Evolutionary conservation across 2,888 invertebrate species (phyloP).

Genomic region (Marronus borbonicus): DNA sequence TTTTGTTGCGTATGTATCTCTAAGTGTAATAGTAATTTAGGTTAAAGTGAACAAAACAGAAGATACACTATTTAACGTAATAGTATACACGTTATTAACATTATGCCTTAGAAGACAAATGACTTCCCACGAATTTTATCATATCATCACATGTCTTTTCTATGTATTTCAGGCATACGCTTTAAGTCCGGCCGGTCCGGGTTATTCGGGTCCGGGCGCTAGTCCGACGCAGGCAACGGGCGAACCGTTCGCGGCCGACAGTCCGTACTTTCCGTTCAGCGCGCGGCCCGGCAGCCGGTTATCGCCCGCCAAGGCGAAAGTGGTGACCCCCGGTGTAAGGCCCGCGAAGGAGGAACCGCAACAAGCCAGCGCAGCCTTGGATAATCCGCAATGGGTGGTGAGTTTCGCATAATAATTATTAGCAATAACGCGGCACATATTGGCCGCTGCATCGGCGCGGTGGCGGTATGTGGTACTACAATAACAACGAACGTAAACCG

Average conservation of each 20-base stretch:
- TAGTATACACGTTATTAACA: too few relatives aligned
- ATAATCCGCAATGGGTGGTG: conserved; percentile 67
- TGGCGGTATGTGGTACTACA: not conserved
- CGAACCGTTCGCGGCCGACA: conserved; percentile 76
- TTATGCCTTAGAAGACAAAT: not conserved
- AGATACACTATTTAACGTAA: too few relatives aligned
- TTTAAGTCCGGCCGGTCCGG: conserved; percentile 69
- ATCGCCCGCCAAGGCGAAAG: conserved; percentile 69
- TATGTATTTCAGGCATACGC: conserved; percentile 68
- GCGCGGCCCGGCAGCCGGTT: conserved; percentile 70
- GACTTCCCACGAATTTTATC: too few relatives aligned
- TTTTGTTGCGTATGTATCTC: too few relatives aligned
- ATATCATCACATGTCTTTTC: conserved; percentile 29
- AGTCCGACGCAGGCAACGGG: conserved; percentile 72
- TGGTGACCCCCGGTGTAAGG: conserved; percentile 63
- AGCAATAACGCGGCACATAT: not conserved
- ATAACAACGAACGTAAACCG: conserved; percentile 12
- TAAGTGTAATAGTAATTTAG: too few relatives aligned
- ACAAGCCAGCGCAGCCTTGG: conserved; percentile 64
- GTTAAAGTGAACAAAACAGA: too few relatives aligned
- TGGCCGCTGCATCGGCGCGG: not conserved
- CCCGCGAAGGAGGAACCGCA: conserved; percentile 65
- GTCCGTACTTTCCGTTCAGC: conserved; percentile 79
- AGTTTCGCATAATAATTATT: conserved; percentile 26
- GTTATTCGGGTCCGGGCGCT: conserved; percentile 68